Evolutionary conservation across 2,113 vertebrate species (phyloP).

Genomic region (Mesocricetus auratus): DNA sequence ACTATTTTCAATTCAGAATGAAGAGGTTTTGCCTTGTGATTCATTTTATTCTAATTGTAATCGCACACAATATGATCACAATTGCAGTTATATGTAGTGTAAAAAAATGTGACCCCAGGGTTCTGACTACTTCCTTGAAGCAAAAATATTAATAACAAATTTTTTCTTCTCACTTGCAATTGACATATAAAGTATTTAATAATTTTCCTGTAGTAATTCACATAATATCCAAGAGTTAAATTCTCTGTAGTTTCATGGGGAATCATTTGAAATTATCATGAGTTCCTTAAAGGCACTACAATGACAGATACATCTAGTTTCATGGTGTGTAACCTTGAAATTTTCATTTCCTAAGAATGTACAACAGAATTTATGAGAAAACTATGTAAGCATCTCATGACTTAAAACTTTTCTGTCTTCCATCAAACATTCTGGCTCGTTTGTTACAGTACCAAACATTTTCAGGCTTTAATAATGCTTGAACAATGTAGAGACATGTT

Average conservation of each 20-base stretch:
- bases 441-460: not conserved
- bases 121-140: conserved; percentile 75
- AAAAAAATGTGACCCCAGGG: conserved; percentile 62
- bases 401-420: not conserved
- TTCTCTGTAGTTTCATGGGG: not conserved
- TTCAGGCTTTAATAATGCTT: not conserved
- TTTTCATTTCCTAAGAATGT: not conserved
- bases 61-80: conserved; percentile 13
- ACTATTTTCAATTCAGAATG: conserved; percentile 73
- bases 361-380: not conserved
- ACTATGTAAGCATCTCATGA: not conserved
- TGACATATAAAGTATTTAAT: not conserved
- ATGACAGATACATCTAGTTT: not conserved
- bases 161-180: conserved; percentile 64
- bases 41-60: conserved; percentile 81
- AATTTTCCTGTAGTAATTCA: not conserved
- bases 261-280: not conserved
- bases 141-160: conserved; percentile 62
- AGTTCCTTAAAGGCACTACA: not conserved
- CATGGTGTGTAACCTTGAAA: not conserved
- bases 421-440: not conserved
- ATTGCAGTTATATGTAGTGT: conserved; percentile 16
- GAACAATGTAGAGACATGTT: not conserved
- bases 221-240: conserved; percentile 23
- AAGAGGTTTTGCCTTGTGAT: conserved; percentile 71